phyloP scores from a whole-genome alignment of 2,888 invertebrate genomes.

The Chloroclystis v-ata region DNA sequence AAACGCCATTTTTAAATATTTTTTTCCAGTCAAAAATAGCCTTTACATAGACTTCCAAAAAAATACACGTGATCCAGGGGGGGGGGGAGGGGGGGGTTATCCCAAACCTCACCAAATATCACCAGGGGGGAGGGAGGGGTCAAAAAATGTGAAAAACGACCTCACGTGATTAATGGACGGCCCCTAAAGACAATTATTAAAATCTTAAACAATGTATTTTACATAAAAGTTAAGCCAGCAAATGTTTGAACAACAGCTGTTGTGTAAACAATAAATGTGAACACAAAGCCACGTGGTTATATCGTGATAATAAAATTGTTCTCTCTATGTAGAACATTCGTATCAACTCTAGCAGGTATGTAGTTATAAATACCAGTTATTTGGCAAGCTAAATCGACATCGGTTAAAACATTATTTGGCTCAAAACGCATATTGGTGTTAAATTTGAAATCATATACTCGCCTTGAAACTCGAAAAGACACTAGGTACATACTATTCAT shows the following conservation, averaged over 20 bases:
- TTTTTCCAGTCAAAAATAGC: too few species aligned
- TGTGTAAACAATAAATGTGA: not conserved
- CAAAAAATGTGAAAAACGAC: too few species aligned
- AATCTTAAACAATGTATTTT: not conserved
- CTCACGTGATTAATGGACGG: too few species aligned
- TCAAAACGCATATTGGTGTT: conserved; percentile 14
- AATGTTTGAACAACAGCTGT: conserved; percentile 4
- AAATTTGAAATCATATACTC: too few species aligned
- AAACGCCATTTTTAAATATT: too few species aligned
- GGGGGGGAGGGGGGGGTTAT: too few species aligned
- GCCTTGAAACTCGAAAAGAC: too few species aligned
- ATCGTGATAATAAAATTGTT: conserved; percentile 34
- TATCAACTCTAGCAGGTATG: not conserved
- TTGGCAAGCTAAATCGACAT: conserved; percentile 36
- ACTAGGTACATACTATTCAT: too few species aligned
- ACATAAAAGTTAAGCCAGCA: not conserved
- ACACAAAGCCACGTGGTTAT: conserved; percentile 24
- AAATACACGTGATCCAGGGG: too few species aligned
- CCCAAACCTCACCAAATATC: too few species aligned
- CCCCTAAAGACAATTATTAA: not conserved
- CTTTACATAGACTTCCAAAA: too few species aligned
- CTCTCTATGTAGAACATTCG: not conserved
- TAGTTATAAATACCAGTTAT: conserved; percentile 32
- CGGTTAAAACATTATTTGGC: conserved; percentile 25
- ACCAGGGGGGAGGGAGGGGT: too few species aligned